phyloP scores from a whole-genome alignment of 2,888 invertebrate genomes.

The Lottia scabra region DNA sequence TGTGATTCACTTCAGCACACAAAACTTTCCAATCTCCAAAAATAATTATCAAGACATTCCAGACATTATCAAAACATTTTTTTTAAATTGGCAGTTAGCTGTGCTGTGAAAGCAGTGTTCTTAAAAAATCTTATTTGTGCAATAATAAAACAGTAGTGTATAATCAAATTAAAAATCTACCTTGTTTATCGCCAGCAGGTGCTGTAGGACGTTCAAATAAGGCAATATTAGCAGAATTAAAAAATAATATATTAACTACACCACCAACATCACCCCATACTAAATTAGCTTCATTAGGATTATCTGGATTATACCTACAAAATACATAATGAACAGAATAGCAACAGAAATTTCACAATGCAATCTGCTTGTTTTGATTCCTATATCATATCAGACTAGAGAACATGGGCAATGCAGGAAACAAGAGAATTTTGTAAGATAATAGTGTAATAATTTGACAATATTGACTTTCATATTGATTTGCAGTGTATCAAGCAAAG shows the following conservation, averaged over 20 bases:
- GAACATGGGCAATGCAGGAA: too few relatives aligned
- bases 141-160: conserved; percentile 58
- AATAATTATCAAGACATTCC: conserved; percentile 32
- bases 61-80: too few relatives aligned
- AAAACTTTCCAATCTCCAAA: too few relatives aligned
- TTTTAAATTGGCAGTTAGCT: conserved; percentile 56
- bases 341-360: not conserved
- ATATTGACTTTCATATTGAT: too few relatives aligned
- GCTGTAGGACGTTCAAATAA: conserved; percentile 68
- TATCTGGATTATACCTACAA: conserved; percentile 64
- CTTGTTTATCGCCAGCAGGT: conserved; percentile 68
- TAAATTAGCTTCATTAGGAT: conserved; percentile 67
- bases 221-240: conserved; percentile 66
- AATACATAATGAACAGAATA: not conserved
- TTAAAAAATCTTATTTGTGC: conserved; percentile 58
- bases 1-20: too few relatives aligned
- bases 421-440: too few relatives aligned
- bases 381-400: too few relatives aligned
- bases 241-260: conserved; percentile 65
- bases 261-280: conserved; percentile 69
- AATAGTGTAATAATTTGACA: too few relatives aligned
- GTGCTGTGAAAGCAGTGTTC: conserved; percentile 60
- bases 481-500: too few relatives aligned
- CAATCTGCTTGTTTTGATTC: too few relatives aligned
- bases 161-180: conserved; percentile 61